Base-by-base conservation (phyloP, 2,797 vertebrate genomes). In the Paguma larvata region DNA sequence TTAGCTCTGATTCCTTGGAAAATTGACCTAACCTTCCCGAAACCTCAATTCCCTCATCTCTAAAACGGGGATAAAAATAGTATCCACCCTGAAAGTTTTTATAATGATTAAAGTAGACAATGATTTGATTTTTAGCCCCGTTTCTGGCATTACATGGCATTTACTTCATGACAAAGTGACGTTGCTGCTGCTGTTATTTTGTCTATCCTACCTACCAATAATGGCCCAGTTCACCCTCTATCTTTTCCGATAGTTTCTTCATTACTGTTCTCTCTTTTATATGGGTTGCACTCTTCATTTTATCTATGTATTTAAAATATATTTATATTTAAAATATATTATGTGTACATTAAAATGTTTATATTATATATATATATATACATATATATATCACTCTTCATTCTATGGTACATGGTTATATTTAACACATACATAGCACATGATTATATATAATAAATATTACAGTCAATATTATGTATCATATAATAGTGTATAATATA, bases 1-100 rank as follows among this genome's bases (percentile, higher is more conserved):
- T 90, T 70, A 75, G n/a, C 5, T 65, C 15, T 3, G 51, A 85
- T 34, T 53, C 3, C 53, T 83, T 77, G 41, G 32, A 85, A 93
- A 96, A 63, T 44, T 27, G 48, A n/a, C 30, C 78, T 85, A 68
- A 77, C 38, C 34, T 62, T 73, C 56, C 34, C 41, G 59, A 90
- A 93, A 75, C 34, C 30, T 95, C 89, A 67, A 78, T 72, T 78
- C 95, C 38, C 13, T 96, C 79, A 91, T 63, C 72, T 87, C 78
- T 59, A 88, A 94, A 89, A 79, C 94, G 46, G 44, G 46, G 16
- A 79, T 62, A 70, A 65, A 94, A 96, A 70, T 63, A 41, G 25
- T 51, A 87, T 72, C n/a, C 53, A 32, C 44, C 25, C 77, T 48
- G 75, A 63, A 34, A 32, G 12, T 44, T 85, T 25, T 46, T 86